Percentiles rank a stretch among this genome's conserved stretches.
These are phyloP conservation scores for Notamacropus eugenii DNA, from an alignment of 2,797 vertebrate species.

Conservation along the genomic window DNA sequence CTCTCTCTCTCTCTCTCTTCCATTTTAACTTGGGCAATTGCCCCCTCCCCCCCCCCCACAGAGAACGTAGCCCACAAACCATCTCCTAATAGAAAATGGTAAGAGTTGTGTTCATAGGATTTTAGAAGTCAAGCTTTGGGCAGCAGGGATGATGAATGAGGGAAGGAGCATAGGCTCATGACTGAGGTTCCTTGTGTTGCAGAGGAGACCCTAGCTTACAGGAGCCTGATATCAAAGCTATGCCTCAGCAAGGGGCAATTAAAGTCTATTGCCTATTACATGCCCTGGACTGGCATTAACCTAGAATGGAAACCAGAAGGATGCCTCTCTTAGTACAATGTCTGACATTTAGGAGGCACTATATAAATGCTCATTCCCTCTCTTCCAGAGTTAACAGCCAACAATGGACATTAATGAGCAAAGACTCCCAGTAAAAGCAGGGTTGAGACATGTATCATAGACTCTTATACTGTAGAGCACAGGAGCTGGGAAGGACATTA, in stretches of 20 bases:
- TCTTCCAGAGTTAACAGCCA: neutral
- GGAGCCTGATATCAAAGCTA: neutral
- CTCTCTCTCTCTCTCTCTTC: neutral
- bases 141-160: neutral
- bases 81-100: neutral
- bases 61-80: neutral
- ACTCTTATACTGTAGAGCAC: neutral
- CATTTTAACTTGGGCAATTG: neutral
- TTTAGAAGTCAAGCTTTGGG: neutral
- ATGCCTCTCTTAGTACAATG: neutral
- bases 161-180: neutral
- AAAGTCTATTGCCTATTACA: neutral
- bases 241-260: neutral
- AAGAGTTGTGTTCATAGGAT: neutral
- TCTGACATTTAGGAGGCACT: neutral
- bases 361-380: neutral
- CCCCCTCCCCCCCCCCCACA: neutral
- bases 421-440: neutral
- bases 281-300: neutral
- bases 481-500: neutral
- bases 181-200: neutral
- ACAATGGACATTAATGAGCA: neutral
- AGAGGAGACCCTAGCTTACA: neutral
- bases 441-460: neutral
- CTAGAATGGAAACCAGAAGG: neutral